Conservation (phyloP, 2,797 vertebrate genomes). For the Eulemur albifrons region DNA sequence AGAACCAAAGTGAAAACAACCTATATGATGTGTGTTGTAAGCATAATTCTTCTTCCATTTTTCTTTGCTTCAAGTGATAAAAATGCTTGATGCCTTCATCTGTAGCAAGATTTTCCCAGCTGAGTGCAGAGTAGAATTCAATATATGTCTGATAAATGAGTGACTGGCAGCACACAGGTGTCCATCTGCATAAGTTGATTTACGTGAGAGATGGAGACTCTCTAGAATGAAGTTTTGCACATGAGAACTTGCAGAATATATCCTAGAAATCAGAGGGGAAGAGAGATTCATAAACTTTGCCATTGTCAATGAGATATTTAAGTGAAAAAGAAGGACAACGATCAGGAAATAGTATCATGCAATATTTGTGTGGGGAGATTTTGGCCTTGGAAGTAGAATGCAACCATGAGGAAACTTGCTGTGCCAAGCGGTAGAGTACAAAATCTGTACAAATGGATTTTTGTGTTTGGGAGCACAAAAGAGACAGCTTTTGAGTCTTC, state of each 20-base stretch:
- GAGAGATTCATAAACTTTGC: neutral
- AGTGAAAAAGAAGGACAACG: neutral
- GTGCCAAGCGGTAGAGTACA: too few species aligned
- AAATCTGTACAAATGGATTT: neutral
- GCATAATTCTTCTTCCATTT: conserved; percentile 40
- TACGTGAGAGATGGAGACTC: neutral
- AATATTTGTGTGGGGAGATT: neutral
- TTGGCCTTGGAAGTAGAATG: neutral
- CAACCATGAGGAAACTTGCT: neutral
- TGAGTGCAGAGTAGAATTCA: neutral
- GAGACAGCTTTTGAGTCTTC: neutral
- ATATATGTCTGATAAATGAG: neutral
- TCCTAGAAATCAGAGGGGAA: neutral
- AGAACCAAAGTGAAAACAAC: neutral
- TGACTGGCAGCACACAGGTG: neutral
- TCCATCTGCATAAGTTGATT: neutral
- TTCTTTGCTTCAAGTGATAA: conserved; percentile 25
- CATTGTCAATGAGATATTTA: neutral
- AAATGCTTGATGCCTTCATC: neutral
- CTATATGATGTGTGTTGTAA: neutral
- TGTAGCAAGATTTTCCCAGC: neutral
- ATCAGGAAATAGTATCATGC: neutral
- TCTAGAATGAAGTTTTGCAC: neutral
- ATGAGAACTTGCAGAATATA: neutral
- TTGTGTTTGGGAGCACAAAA: neutral